These are phyloP conservation scores for Pachliopta kotzebuea DNA, from an alignment of 2,888 invertebrate genomes.

Conservation along the genomic window DNA sequence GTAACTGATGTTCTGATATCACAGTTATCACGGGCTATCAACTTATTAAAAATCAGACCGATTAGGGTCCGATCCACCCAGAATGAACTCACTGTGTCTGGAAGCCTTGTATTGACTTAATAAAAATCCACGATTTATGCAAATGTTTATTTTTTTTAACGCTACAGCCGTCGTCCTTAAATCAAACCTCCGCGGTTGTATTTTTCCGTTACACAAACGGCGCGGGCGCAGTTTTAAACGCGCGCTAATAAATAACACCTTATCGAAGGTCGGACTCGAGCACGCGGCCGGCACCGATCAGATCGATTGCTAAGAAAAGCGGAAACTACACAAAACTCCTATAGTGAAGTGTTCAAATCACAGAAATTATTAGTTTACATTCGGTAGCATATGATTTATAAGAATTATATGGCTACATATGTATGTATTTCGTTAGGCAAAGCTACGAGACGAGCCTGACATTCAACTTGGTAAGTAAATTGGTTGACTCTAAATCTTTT, in stretches of 20 bases:
- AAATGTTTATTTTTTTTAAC: background rate
- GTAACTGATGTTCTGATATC: no score
- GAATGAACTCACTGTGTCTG: no score
- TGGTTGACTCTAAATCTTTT: no score
- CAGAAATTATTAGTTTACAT: slow-evolving; percentile 13
- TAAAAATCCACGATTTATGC: no score
- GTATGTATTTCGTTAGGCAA: no score
- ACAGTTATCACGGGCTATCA: no score
- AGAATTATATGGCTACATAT: background rate
- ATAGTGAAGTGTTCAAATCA: slow-evolving; percentile 29
- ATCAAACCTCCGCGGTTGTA: slow-evolving; percentile 3
- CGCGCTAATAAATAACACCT: slow-evolving; percentile 49
- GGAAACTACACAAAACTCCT: slow-evolving; percentile 34
- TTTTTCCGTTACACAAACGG: slow-evolving; percentile 17
- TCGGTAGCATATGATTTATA: background rate
- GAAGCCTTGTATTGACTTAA: no score
- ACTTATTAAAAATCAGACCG: no score
- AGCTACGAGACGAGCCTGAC: no score
- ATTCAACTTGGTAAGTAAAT: no score
- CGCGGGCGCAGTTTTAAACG: slow-evolving; percentile 11
- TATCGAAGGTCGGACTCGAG: slow-evolving; percentile 47
- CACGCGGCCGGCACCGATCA: slow-evolving; percentile 46
- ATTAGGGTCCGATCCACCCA: no score
- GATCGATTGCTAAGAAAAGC: slow-evolving; percentile 44
- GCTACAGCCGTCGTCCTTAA: background rate